Evolutionary conservation across 2,888 invertebrate genomes (phyloP).

Genomic region (Drosophila prostipennis): DNA sequence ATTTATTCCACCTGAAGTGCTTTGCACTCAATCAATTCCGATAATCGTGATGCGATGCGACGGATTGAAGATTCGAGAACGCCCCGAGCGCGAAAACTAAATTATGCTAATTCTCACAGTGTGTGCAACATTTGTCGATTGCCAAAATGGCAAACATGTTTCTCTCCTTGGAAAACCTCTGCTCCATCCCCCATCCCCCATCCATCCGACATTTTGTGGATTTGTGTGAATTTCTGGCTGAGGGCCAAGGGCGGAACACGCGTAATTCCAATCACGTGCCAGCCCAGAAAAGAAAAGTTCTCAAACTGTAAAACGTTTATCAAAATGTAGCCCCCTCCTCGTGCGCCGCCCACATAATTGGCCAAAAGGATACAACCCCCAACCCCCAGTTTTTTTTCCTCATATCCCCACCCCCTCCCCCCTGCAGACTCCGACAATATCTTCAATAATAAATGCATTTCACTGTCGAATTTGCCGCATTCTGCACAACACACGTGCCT

Average conservation of each 20-base stretch:
- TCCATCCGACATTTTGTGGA: constrained; percentile 35
- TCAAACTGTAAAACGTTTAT: constrained; percentile 76
- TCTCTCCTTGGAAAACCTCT: constrained; percentile 36
- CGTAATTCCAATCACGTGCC: constrained; percentile 79
- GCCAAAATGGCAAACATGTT: constrained; percentile 67
- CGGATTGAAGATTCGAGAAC: constrained; percentile 15
- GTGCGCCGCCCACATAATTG: constrained; percentile 61
- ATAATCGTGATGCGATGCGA: constrained; percentile 35
- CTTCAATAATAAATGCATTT: constrained; percentile 81
- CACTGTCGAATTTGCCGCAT: constrained; percentile 81
- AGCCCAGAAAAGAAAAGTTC: constrained; percentile 65
- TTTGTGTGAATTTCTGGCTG: constrained; percentile 42
- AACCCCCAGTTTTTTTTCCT: not conserved
- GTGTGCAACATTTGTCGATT: constrained; percentile 73
- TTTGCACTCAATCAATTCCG: constrained; percentile 24
- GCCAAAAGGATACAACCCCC: constrained; percentile 59
- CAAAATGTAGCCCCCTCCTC: constrained; percentile 52
- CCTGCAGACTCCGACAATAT: constrained; percentile 50
- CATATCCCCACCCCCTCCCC: not conserved
- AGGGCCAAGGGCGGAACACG: constrained; percentile 53
- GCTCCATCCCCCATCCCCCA: not conserved
- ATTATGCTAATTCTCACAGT: constrained; percentile 60
- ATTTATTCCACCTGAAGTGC: constrained; percentile 21
- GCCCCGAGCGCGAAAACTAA: constrained; percentile 35
- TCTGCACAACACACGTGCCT: constrained; percentile 80